Base-by-base conservation (phyloP, 35 echinoderm and acorn worm genomes). In the Heliocidaris erythrogramma region DNA sequence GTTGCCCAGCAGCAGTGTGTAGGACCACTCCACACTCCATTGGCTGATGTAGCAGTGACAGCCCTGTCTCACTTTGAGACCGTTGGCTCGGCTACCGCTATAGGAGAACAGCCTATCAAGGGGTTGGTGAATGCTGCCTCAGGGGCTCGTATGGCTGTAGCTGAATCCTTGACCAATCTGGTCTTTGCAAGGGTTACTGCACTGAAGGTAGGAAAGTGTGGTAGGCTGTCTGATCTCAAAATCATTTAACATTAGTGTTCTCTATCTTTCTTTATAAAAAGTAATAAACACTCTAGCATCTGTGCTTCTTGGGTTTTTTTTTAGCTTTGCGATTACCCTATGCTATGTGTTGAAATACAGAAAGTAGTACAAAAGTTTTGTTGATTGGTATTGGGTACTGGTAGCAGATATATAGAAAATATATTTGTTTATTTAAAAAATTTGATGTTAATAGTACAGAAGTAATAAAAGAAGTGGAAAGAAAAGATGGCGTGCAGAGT, bases 1-100 rank as follows among this genome's bases (percentile, higher is more conserved):
- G 94, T 99, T 69, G 98, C 98, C 31, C 98, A 99, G 94, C 98
- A 99, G 85, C 98, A 99, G 93, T 99, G 98, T 49, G 98, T 99
- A 30, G 98, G 98, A 47, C 98, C 98, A 16, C 98, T 99, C 24
- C 98, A 99, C 94, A 99, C 98, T 49, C 98, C 98, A 29, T 92
- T 99, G 30, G 98, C 98, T 84, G 98, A 99, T 96, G 98, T 99
- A 30, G 98, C 98, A 32, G 98, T 99, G 47, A 99, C 97, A n/a
- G 97, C 98, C 2, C 95, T 99, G 5, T 96, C 98, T 17, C 98
- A 97, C 78, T 99, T 99, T 94, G 97, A 95, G n/a, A 95, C 93
- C 6, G 96, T 99, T 59, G 98, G 98, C 5, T 97, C 98, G 5
- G 98, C 98, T 13, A 99, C 98, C 14, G 95, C 98, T 27, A 97